Evolutionary conservation across 2,113 vertebrate genomes (phyloP).

Genomic region (Mormyrus lacerda): DNA sequence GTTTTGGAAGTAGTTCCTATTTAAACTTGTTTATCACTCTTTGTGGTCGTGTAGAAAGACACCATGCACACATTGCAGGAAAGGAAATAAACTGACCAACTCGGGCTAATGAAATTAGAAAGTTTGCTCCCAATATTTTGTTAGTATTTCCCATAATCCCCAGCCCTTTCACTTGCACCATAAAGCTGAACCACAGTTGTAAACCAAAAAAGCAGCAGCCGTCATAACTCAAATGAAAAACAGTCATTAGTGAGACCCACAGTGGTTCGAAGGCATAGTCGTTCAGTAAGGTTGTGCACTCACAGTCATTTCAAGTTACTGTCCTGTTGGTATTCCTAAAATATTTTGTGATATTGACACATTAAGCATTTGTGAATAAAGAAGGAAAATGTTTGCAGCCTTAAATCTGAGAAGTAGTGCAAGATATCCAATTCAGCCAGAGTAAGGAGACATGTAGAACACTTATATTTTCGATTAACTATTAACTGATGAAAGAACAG

Average conservation of each 20-base stretch:
- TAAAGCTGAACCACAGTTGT: background rate
- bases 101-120: background rate
- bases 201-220: background rate
- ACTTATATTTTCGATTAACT: background rate
- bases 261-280: background rate
- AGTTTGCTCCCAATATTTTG: background rate
- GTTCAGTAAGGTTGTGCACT: background rate
- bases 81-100: background rate
- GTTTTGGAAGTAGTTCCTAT: background rate
- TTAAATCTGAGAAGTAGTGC: background rate
- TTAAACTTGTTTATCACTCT: background rate
- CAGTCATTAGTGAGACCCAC: background rate
- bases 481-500: background rate
- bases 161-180: background rate
- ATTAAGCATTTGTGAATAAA: background rate
- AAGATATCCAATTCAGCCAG: background rate
- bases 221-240: background rate
- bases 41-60: background rate
- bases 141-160: background rate
- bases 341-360: background rate
- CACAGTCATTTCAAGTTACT: background rate
- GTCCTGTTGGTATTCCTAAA: background rate
- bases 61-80: background rate
- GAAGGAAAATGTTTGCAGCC: background rate
- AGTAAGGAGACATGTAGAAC: background rate